Conservation (phyloP, 2,797 vertebrate genomes). For the Enteromius viviparus region DNA sequence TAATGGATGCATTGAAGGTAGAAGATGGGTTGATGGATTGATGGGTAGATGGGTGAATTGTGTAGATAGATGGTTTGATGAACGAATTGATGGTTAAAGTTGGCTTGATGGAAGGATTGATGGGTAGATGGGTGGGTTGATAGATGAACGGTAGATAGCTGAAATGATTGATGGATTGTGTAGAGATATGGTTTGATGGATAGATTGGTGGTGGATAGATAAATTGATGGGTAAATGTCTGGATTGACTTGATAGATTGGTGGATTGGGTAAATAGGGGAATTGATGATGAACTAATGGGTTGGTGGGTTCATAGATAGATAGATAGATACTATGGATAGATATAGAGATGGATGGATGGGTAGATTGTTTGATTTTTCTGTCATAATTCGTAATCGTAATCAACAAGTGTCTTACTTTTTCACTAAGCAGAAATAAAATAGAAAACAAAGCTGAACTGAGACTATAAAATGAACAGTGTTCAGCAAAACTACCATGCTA, state of each 20-base stretch:
- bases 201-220: neutral
- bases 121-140: neutral
- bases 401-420: neutral
- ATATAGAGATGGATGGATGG: no score
- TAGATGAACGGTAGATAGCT: neutral
- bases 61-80: neutral
- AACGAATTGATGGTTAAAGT: no score
- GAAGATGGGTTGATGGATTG: neutral
- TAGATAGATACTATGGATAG: neutral
- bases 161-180: neutral
- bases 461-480: neutral
- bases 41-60: neutral
- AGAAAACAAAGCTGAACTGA: neutral
- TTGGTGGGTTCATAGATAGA: neutral
- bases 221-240: neutral
- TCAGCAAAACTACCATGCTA: neutral
- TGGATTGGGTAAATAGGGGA: neutral
- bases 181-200: neutral
- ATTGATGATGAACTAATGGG: neutral
- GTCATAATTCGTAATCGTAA: neutral
- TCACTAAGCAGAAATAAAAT: neutral
- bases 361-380: neutral
- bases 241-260: neutral
- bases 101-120: neutral
- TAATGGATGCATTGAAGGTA: no score